Evolutionary conservation across 2,797 vertebrate species (phyloP).

Genomic region (Lepus townsendii): DNA sequence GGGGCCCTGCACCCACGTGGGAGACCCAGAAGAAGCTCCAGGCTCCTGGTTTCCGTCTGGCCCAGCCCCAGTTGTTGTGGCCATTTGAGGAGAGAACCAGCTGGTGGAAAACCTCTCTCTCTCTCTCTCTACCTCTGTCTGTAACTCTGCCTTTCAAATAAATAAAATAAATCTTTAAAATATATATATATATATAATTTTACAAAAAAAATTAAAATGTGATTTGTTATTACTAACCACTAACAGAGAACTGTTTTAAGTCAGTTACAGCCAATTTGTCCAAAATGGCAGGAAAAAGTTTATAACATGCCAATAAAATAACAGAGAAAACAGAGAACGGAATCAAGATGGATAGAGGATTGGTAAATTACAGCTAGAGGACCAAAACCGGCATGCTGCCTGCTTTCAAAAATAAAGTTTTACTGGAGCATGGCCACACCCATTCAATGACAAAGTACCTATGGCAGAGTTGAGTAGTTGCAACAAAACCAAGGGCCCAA

Average conservation of each 20-base stretch:
- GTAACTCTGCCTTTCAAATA: no score
- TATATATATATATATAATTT: no score
- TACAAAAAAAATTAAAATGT: not conserved
- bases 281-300: not conserved
- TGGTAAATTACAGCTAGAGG: not conserved
- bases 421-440: conserved; percentile 10
- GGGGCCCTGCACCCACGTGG: no score
- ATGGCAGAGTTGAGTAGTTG: not conserved
- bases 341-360: not conserved
- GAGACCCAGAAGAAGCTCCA: no score
- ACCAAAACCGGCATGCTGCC: not conserved
- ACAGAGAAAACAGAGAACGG: not conserved
- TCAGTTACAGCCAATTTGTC: not conserved
- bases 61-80: no score
- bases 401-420: conserved; percentile 39
- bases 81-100: no score
- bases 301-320: conserved; percentile 33
- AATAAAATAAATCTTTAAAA: no score
- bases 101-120: no score
- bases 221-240: not conserved
- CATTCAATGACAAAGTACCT: not conserved
- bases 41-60: no score
- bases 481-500: not conserved
- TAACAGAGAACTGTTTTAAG: conserved; percentile 11
- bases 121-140: no score